phyloP scores from a whole-genome alignment of 2,888 invertebrate genomes.

The Psylliodes chrysocephalus region DNA sequence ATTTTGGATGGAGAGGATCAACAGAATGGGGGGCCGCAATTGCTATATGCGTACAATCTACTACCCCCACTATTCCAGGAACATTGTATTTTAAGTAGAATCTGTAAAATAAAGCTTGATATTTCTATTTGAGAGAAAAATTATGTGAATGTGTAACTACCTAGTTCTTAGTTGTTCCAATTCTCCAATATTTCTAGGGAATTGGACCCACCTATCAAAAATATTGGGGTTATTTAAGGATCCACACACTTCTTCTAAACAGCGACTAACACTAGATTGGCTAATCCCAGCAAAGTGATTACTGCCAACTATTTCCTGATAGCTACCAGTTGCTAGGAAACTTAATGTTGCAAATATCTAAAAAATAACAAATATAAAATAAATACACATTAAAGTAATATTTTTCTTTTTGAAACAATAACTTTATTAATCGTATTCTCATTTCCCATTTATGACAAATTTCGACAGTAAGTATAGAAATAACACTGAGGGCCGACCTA shows the following conservation, averaged over 20 bases:
- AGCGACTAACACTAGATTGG: constrained; percentile 27
- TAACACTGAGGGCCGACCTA: constrained; percentile 15
- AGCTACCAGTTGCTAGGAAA: constrained; percentile 33
- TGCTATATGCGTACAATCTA: background rate
- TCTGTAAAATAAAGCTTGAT: too few species aligned
- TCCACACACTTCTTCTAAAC: constrained; percentile 30
- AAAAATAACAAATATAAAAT: too few species aligned
- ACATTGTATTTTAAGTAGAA: too few species aligned
- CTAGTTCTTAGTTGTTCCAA: too few species aligned
- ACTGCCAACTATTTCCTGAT: constrained; percentile 27
- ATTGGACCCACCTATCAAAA: constrained; percentile 36
- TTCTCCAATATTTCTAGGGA: constrained; percentile 35
- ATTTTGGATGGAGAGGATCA: too few species aligned
- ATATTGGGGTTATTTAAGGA: constrained; percentile 32
- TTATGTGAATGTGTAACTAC: constrained; percentile 24
- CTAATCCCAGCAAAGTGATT: constrained; percentile 31
- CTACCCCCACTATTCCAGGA: too few species aligned
- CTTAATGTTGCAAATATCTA: constrained; percentile 24
- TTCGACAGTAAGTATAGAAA: background rate
- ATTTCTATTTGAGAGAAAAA: too few species aligned
- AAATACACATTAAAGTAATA: too few species aligned
- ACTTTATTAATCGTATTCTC: background rate
- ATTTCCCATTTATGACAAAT: too few species aligned
- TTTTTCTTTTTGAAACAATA: too few species aligned
- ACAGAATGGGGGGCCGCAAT: background rate